These are phyloP conservation scores for Ranitomeya imitator DNA, from an alignment of 2,113 vertebrate species.

Conservation along the genomic window DNA sequence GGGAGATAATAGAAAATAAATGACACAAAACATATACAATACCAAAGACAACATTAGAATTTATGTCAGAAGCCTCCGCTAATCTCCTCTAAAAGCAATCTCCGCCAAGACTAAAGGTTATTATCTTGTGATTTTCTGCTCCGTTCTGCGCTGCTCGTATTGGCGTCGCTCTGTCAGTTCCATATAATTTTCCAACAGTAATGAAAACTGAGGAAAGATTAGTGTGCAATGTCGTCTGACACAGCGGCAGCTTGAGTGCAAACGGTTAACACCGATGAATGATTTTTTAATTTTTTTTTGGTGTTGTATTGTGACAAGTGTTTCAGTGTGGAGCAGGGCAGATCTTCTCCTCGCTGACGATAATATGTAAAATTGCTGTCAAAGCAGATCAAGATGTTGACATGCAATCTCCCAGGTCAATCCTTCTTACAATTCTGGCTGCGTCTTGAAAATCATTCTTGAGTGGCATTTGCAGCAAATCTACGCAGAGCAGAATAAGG, in stretches of 20 bases:
- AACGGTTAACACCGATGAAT: neutral
- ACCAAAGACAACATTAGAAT: conserved; percentile 38
- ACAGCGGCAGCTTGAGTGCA: no score
- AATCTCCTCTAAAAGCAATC: conserved; percentile 52
- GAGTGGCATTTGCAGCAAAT: conserved; percentile 31
- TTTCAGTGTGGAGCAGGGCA: neutral
- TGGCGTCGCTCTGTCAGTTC: conserved; percentile 24
- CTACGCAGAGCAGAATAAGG: neutral
- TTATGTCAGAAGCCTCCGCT: conserved; percentile 27
- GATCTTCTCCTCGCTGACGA: neutral
- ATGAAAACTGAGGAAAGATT: conserved; percentile 51
- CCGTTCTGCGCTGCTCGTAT: conserved; percentile 14
- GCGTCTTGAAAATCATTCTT: neutral
- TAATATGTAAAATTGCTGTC: conserved; percentile 31
- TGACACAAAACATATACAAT: conserved; percentile 2
- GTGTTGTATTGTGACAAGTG: neutral
- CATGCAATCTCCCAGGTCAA: conserved; percentile 28
- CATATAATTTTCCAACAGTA: conserved; percentile 37
- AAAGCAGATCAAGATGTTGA: conserved; percentile 47
- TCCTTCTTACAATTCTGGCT: conserved; percentile 21
- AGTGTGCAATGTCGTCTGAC: conserved; percentile 2
- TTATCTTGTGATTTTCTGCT: conserved; percentile 28
- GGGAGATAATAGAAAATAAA: conserved; percentile 42
- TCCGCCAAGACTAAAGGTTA: conserved; percentile 17
- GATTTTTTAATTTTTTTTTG: neutral